Base-by-base conservation (phyloP, 1,140 invertebrate species). In the Penaeus indicus region DNA sequence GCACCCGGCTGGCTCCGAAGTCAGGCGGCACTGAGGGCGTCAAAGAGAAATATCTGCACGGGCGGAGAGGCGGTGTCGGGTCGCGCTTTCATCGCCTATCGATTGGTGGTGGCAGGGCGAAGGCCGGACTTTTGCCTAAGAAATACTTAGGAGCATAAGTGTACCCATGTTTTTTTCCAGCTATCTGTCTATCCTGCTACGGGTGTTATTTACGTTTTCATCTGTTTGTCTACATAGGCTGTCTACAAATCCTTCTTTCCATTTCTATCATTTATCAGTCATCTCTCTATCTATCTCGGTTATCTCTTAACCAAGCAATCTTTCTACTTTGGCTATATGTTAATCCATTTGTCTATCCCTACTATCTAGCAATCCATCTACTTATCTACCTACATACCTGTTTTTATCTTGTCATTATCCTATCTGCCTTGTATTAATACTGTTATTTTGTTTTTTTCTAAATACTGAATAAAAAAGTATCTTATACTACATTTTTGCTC, bases 331-430 rank as follows among this genome's bases (percentile, higher is more conserved):
- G 25, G 62, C 63, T 84, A 27, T 84, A 63, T 80, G 32, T 80
- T 54, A 54, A 38, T 82, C 80, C 18, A 27, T 61, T 38, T 85
- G 42, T 85, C 84, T 75, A 63, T 72, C 64, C 69, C 67, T 75
- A 42, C 80, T 82, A 42, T 62, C 54, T 82, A 8, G 11, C 21
- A 22, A 27, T 82, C 25, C 19, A 11, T 61, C 54, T 62, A 22
- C 25, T 25, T 82, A 27, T 62, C 80, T 60, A 27, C 5, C 38
- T 85, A 42, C 75, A 47, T 22, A 22, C 60, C 84, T 72, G 3
- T 25, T 60, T 32, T 54, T 61, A 19, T 42, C 42, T 22, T 81
- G 5, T 5, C 32, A 81, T 22, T 19, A 3, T 32, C 63, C 61
- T 78, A 21, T 18, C 38, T 42, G 1, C 32, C 18, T 16, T 7